Evolutionary conservation across 2,888 invertebrate genomes (phyloP), one percentile per base, ranked within the genome.

Genomic region (Oxyscelio sp.): DNA sequence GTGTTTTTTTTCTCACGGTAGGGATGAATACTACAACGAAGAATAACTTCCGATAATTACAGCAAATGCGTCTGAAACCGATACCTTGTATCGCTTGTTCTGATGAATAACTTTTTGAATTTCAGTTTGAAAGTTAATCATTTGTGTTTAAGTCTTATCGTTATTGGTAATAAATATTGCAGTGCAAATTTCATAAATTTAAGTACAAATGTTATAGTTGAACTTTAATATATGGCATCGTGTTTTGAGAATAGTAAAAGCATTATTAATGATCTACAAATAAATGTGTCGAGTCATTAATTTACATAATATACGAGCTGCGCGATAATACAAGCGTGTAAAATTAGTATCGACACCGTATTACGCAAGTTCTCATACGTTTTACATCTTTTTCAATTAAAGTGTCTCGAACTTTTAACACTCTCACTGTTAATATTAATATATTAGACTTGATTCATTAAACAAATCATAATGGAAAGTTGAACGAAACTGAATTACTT

Each of bases 31-130:
- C 45, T 8, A 22, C 48, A 34, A 9, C 38, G 45, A 17, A 48
- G 58, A 19, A 63, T 63, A 71, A 68, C 50, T 77, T 54, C 19
- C 40, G 43, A 54, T 63, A 54, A 78, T 78, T 61, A 78, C 43
- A 24, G 45, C 45, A 40, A 74, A 40, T n/a, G 63, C 27, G 27
- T 11, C 19, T 15, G 17, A 54, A 63, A 63, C 45, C 38, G 59
- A 43, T 74, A 38, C 21, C 54, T 43, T 74, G 13, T 43, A 45
- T 6, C 24, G 9, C 31, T 24, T 40, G 11, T n/a, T 3, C 15
- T 9, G 38, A 34, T 21, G 6, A 17, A 17, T 21, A 38, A 5
- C 11, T 22, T 45, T 45, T 40, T 13, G 19, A 24, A 22, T 59
- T 71, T 71, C 71, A 19, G 48, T 48, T 45, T 45, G 45, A 56